These are phyloP conservation scores for Colaptes auratus DNA, from an alignment of 2,113 vertebrate genomes.

Conservation along the genomic window DNA sequence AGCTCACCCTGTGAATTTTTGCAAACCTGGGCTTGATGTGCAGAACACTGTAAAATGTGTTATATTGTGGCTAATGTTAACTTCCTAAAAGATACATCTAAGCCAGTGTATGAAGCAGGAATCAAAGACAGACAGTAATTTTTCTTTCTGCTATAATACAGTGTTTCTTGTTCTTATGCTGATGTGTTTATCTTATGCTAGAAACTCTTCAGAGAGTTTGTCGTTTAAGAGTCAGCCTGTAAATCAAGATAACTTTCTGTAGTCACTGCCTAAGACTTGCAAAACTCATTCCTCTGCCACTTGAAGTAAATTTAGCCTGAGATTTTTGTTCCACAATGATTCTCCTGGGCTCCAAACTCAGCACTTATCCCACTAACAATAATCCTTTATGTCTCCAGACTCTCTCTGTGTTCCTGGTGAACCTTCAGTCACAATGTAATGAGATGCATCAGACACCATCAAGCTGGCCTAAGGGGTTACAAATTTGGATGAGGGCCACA, in stretches of 20 bases:
- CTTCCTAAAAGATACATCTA: background rate
- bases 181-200: background rate
- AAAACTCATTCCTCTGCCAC: background rate
- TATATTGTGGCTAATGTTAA: background rate
- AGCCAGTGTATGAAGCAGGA: background rate
- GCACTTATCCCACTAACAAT: background rate
- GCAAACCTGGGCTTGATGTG: background rate
- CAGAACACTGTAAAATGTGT: background rate
- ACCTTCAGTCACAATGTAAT: slow-evolving; percentile 62
- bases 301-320: background rate
- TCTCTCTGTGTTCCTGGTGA: background rate
- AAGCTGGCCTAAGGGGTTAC: slow-evolving; percentile 61
- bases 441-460: slow-evolving; percentile 57
- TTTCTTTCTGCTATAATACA: background rate
- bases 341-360: background rate
- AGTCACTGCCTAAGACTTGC: background rate
- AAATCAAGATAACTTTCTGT: background rate
- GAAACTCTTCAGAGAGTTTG: background rate
- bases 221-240: background rate
- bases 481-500: slow-evolving; percentile 60
- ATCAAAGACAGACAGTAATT: background rate
- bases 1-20: background rate
- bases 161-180: background rate
- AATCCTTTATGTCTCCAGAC: slow-evolving; percentile 42
- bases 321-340: background rate